Conservation (phyloP, 2,113 vertebrate genomes). For the Heterocephalus glaber region DNA sequence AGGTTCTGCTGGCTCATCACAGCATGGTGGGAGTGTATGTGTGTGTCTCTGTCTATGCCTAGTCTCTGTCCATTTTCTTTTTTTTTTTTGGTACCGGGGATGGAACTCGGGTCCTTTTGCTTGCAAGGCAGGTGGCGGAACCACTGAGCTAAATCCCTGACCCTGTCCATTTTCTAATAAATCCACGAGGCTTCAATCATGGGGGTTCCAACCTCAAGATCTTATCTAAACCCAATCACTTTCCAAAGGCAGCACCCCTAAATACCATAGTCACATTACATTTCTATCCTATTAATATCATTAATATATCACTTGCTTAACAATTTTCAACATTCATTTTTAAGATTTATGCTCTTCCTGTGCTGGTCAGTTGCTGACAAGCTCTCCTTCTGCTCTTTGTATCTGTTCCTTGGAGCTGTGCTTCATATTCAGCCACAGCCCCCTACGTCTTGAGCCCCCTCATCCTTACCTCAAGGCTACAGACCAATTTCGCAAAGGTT, state of each 20-base stretch:
- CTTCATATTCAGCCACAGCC: background rate
- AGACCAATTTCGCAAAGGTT: background rate
- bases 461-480: background rate
- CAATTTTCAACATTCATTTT: background rate
- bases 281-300: background rate
- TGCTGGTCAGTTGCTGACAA: background rate
- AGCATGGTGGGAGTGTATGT: background rate
- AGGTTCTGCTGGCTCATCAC: background rate
- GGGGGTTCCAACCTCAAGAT: background rate
- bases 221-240: background rate
- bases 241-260: background rate
- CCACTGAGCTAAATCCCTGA: too few relatives aligned
- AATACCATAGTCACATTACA: background rate
- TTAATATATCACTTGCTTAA: background rate
- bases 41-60: background rate
- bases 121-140: too few relatives aligned
- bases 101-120: too few relatives aligned
- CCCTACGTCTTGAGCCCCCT: too few relatives aligned
- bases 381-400: background rate
- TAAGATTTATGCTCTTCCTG: background rate
- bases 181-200: background rate
- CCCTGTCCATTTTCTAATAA: background rate
- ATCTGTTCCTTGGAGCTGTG: background rate
- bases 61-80: background rate
- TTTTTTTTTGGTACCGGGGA: too few relatives aligned